phyloP scores from a whole-genome alignment of 1,140 invertebrate species.

The Contarinia nasturtii region DNA sequence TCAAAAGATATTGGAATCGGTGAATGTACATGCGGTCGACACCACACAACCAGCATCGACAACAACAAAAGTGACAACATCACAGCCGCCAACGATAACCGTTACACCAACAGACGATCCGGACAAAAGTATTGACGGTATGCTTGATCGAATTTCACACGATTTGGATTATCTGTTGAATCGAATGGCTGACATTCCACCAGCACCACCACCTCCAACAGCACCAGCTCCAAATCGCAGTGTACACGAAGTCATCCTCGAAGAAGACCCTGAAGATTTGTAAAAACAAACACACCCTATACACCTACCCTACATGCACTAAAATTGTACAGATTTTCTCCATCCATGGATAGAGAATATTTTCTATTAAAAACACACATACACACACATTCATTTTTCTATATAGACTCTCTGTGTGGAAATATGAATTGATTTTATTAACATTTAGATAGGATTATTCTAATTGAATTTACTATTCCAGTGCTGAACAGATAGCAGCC shows the following conservation, averaged over 20 bases:
- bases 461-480: too few species aligned
- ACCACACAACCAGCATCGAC: background rate
- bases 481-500: too few species aligned
- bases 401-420: too few species aligned
- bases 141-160: slow-evolving; percentile 50
- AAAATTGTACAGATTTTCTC: too few species aligned
- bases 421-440: too few species aligned
- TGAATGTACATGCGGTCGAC: background rate
- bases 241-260: slow-evolving; percentile 1
- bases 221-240: background rate
- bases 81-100: slow-evolving; percentile 8
- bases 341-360: too few species aligned
- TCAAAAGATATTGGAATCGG: background rate
- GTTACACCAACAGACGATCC: slow-evolving; percentile 8
- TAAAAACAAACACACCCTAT: too few species aligned
- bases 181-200: slow-evolving; percentile 22
- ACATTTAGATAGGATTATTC: too few species aligned
- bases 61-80: background rate
- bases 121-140: slow-evolving; percentile 25
- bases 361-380: too few species aligned
- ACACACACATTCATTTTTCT: too few species aligned
- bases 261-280: background rate
- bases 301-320: too few species aligned
- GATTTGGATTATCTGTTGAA: slow-evolving; percentile 57
- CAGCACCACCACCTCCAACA: background rate